Evolutionary conservation across 2,797 vertebrate genomes (phyloP).

Genomic region (Catharus ustulatus): DNA sequence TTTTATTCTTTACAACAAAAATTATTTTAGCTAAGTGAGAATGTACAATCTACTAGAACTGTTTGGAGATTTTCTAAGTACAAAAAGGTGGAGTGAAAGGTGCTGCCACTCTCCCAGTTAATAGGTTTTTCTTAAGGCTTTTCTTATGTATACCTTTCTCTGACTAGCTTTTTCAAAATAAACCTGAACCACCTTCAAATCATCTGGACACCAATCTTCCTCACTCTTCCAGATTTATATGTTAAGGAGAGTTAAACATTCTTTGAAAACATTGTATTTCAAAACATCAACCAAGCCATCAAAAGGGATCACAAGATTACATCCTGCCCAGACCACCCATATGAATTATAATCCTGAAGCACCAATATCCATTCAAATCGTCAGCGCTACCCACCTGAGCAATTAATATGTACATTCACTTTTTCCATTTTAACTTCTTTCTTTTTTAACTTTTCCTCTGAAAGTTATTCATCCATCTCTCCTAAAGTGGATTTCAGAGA

Average conservation of each 20-base stretch:
- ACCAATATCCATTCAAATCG: not conserved
- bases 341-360: not conserved
- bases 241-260: not conserved
- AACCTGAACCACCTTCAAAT: not conserved
- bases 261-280: not conserved
- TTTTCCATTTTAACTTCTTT: not conserved
- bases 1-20: constrained; percentile 36
- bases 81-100: not conserved
- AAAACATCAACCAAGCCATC: not conserved
- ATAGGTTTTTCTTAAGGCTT: not conserved
- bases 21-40: not conserved
- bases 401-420: not conserved
- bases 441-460: not conserved
- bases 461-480: not conserved
- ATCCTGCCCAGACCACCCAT: not conserved
- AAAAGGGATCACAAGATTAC: not conserved
- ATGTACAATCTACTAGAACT: not conserved
- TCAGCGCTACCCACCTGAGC: not conserved
- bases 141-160: not conserved
- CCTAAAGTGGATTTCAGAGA: not conserved
- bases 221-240: not conserved
- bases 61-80: not conserved
- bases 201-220: not conserved
- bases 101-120: not conserved
- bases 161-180: not conserved